phyloP scores from a whole-genome alignment of 2,888 invertebrate genomes.

The Chrysopilus asiliformis region DNA sequence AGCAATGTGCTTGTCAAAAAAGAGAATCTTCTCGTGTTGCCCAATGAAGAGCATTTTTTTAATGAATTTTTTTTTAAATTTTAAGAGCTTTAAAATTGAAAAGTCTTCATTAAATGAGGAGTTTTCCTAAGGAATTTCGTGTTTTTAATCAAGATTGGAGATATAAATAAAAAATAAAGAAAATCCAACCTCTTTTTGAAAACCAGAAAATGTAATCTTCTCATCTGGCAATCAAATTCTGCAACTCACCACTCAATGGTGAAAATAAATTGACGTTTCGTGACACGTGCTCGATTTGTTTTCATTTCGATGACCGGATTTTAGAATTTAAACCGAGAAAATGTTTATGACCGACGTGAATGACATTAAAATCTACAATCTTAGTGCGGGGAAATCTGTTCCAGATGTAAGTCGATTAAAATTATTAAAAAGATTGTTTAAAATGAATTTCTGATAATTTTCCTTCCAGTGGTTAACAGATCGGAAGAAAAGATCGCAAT shows the following conservation, averaged over 20 bases:
- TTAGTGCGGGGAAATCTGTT: constrained; percentile 90
- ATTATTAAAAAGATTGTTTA: background rate
- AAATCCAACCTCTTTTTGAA: too few species aligned
- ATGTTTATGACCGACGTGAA: constrained; percentile 93
- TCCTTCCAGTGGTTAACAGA: constrained; percentile 71
- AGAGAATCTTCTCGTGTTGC: constrained; percentile 9
- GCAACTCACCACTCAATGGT: too few species aligned
- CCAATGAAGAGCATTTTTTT: background rate
- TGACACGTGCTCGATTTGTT: too few species aligned
- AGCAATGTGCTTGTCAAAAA: too few species aligned
- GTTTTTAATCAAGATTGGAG: too few species aligned
- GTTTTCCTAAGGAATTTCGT: too few species aligned
- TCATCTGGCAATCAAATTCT: too few species aligned
- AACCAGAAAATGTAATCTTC: too few species aligned
- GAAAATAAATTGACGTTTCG: too few species aligned
- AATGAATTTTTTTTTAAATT: background rate
- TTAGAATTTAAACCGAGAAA: constrained; percentile 9
- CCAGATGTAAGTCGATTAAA: constrained; percentile 66
- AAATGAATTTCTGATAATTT: constrained; percentile 2
- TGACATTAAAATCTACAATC: constrained; percentile 94
- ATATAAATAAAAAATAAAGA: too few species aligned
- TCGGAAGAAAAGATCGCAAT: constrained; percentile 61
- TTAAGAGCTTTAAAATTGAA: too few species aligned
- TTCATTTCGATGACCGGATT: background rate
- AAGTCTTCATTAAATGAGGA: too few species aligned